phyloP scores from a whole-genome alignment of 2,113 vertebrate species.

The Podarcis cretensis region DNA sequence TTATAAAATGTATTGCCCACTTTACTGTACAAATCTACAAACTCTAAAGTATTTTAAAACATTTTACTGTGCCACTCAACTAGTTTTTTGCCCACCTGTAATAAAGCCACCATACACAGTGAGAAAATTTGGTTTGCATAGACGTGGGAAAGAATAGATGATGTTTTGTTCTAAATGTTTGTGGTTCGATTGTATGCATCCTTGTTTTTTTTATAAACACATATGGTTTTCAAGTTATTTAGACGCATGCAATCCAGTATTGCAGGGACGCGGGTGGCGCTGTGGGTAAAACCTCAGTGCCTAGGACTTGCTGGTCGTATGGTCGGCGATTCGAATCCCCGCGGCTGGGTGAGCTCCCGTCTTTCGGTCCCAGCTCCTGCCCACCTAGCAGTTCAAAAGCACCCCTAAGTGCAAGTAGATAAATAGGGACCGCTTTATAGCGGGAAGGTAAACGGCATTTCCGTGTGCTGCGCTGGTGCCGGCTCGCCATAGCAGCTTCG shows the following conservation, averaged over 20 bases:
- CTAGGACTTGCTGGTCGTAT: no score
- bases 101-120: background rate
- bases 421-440: no score
- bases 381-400: no score
- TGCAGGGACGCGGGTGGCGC: background rate
- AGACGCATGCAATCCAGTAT: background rate
- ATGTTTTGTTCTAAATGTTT: background rate
- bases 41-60: background rate
- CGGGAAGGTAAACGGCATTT: no score
- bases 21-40: constrained; percentile 43
- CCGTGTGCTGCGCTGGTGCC: no score
- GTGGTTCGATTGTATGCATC: background rate
- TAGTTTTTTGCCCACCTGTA: background rate
- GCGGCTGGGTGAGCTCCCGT: no score
- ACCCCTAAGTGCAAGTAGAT: no score
- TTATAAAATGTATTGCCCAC: constrained; percentile 42
- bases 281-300: no score
- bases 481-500: no score
- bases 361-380: no score
- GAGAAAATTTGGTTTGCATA: background rate
- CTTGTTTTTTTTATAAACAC: background rate
- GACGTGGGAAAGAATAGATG: background rate
- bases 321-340: no score
- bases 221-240: background rate
- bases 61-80: constrained; percentile 14